Percentiles rank a stretch among this genome's conserved stretches.
phyloP scores from a whole-genome alignment of 2,888 invertebrate genomes.

The Drosophila conformis region DNA sequence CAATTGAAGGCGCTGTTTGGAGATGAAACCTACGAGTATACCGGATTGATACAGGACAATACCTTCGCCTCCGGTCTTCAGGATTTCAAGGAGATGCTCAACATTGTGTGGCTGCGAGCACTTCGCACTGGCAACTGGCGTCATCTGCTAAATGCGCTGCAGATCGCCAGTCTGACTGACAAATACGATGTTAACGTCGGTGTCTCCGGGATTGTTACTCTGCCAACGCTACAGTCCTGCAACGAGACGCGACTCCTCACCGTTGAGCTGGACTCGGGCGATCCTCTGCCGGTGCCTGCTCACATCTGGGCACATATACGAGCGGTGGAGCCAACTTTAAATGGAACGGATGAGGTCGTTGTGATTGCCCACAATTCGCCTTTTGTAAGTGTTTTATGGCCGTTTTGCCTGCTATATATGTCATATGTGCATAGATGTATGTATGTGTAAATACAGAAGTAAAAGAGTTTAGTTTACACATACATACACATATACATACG shows the following conservation, averaged over 20 bases:
- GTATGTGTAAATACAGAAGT: background rate
- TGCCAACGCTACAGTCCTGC: constrained; percentile 33
- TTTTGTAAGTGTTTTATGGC: constrained; percentile 39
- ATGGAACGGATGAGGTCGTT: constrained; percentile 46
- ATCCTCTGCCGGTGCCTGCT: constrained; percentile 33
- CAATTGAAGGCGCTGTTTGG: constrained; percentile 34
- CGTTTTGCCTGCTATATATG: background rate
- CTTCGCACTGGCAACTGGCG: constrained; percentile 57
- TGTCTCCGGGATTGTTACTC: constrained; percentile 34
- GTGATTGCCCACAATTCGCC: constrained; percentile 56
- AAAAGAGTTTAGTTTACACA: background rate
- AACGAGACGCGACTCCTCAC: constrained; percentile 22
- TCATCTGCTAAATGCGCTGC: constrained; percentile 46
- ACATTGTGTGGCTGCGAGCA: constrained; percentile 45
- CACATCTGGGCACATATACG: constrained; percentile 61
- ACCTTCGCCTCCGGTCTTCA: background rate
- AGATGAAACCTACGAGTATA: constrained; percentile 20
- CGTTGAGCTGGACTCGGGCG: constrained; percentile 16
- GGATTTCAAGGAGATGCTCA: constrained; percentile 30
- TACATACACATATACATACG: too few species aligned
- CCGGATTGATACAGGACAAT: constrained; percentile 42
- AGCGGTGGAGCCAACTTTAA: constrained; percentile 8
- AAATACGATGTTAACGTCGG: constrained; percentile 54
- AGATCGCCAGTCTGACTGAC: constrained; percentile 12
- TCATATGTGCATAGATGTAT: background rate